Evolutionary conservation across 2,113 vertebrate species (phyloP).

Genomic region (Piprites chloris): DNA sequence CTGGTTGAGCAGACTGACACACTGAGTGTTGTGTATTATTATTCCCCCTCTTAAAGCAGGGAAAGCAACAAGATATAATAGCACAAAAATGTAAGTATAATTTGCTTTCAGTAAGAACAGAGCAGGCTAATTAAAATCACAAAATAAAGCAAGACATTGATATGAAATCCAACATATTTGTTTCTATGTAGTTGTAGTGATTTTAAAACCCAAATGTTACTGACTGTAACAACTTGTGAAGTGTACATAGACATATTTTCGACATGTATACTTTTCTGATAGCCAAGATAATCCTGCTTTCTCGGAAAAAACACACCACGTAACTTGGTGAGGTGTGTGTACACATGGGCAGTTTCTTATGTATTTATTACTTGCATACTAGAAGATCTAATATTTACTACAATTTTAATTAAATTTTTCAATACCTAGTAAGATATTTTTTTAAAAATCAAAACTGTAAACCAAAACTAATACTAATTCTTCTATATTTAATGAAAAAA

Average conservation of each 20-base stretch:
- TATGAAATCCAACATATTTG: background rate
- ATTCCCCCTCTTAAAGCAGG: conserved; percentile 16
- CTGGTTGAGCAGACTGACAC: background rate
- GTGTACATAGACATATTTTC: background rate
- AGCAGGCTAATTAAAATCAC: background rate
- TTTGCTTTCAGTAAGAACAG: background rate
- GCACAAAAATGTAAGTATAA: background rate
- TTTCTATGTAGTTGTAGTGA: background rate
- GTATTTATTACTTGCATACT: background rate
- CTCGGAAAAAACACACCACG: background rate
- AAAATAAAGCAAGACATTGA: background rate
- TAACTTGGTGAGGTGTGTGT: background rate
- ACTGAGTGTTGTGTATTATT: background rate
- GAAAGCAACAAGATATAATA: background rate
- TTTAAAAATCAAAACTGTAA: background rate
- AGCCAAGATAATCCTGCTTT: background rate
- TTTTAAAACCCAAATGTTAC: background rate
- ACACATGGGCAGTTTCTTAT: background rate
- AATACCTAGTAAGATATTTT: background rate
- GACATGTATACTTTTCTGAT: background rate
- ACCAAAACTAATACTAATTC: background rate
- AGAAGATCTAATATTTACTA: background rate
- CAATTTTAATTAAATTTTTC: background rate
- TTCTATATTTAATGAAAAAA: background rate
- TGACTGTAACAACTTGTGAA: background rate